Percentiles rank a stretch among this genome's conserved stretches.
phyloP scores from a whole-genome alignment of 2,113 vertebrate species.

The Trematocara macrostoma region DNA sequence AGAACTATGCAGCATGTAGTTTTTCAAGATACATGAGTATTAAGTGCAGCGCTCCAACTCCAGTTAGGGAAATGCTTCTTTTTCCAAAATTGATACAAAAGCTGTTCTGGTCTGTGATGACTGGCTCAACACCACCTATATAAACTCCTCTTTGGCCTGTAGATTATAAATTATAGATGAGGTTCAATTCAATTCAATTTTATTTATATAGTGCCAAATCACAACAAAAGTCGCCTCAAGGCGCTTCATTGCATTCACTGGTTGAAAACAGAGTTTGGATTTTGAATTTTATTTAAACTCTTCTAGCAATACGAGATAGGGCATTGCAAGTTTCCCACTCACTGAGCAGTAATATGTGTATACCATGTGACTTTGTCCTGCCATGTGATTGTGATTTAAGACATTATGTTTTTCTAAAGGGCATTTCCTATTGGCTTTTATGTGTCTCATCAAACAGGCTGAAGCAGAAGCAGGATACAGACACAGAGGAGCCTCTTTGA shows the following conservation, averaged over 20 bases:
- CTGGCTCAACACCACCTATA: background rate
- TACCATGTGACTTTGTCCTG: background rate
- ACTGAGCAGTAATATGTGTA: background rate
- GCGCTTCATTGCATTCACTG: too few species aligned
- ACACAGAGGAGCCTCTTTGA: slow-evolving; percentile 31
- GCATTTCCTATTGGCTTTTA: background rate
- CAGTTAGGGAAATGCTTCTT: background rate
- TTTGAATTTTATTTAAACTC: background rate
- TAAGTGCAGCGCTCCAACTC: background rate
- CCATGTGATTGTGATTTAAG: background rate
- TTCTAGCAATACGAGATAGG: background rate
- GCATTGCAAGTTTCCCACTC: background rate
- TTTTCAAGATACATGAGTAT: background rate
- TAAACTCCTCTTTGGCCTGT: background rate
- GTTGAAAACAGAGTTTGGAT: background rate
- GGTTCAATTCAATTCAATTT: too few species aligned
- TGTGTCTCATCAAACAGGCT: slow-evolving; percentile 24
- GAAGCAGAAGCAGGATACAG: slow-evolving; percentile 5
- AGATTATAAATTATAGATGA: background rate
- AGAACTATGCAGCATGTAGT: background rate
- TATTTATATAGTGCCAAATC: too few species aligned
- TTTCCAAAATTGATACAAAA: background rate
- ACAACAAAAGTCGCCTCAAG: too few species aligned
- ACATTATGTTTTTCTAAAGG: background rate
- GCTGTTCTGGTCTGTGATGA: background rate